Evolutionary conservation across 2,113 vertebrate genomes (phyloP), one percentile per base, ranked within the genome.

Genomic region (Chionodraco myersi): DNA sequence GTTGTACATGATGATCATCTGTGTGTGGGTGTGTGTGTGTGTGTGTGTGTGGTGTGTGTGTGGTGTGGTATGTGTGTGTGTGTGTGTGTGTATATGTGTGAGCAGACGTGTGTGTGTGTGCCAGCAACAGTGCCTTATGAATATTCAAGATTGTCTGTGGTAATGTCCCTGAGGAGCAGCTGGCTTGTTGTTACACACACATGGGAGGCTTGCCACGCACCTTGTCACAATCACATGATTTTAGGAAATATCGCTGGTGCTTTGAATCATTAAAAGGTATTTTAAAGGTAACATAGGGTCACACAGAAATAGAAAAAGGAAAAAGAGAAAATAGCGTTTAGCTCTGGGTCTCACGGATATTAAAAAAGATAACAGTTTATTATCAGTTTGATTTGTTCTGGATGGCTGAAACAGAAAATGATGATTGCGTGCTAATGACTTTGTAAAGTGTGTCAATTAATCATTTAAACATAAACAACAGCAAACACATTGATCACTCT

Each of bases 151-250:
- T 64, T 75, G 79, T 86, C 69, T 78, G 84, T 45, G 8, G 64
- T 79, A 84, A 85, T 81, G 53, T 92, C 92, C 89, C 91, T 4
- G 48, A 88, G 85, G 87, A 90, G 82, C 80, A 80, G 73, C 76
- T 77, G 74, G 74, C 72, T 80, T 90, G 87, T 87, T 85, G 84
- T 78, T 83, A 61, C 84, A 86, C 66, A 57, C 81, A 82, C 76
- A 64, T 5, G 58, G 66, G 79, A 88, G 48, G 73, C 44, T 70
- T 41, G 26, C 72, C 53, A 49, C 11, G 44, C 72, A 83, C 78
- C 75, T 73, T 59, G 83, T 81, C 69, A 77, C 79, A 56, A 58
- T 78, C 79, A 74, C 79, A 67, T 44, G 48, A 83, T 23, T 67
- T 77, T 78, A 51, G 77, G 44, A 80, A 86, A 85, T 53, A 48